Evolutionary conservation across 2,113 vertebrate genomes (phyloP).

Genomic region (Galeopterus variegatus): DNA sequence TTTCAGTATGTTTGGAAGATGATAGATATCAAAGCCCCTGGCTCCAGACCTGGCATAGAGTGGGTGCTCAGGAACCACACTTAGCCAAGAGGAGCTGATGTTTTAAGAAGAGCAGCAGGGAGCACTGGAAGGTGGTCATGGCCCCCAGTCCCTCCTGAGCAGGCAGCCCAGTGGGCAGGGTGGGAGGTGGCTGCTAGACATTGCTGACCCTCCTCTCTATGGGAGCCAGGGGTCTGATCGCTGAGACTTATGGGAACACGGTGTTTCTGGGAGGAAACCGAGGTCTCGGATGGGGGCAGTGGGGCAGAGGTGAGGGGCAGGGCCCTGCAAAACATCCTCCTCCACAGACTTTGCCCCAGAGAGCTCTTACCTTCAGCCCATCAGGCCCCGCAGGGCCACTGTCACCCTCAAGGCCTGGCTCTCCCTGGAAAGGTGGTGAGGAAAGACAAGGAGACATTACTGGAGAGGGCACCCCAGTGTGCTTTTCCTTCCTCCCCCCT

Average conservation of each 20-base stretch:
- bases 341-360: neutral
- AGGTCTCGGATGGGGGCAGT: neutral
- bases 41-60: neutral
- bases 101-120: neutral
- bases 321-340: neutral
- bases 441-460: neutral
- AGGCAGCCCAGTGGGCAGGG: neutral
- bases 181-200: accelerated
- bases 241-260: neutral
- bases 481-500: neutral
- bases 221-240: neutral
- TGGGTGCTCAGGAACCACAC: accelerated
- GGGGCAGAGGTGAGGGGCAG: neutral
- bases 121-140: no score
- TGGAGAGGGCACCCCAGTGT: accelerated
- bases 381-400: conserved; percentile 91
- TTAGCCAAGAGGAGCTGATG: neutral
- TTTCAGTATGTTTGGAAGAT: neutral
- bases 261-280: neutral
- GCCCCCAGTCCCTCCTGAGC: no score
- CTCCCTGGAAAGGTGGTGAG: conserved; percentile 90
- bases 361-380: conserved; percentile 92
- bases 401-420: conserved; percentile 95
- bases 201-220: accelerated
- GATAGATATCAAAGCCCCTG: neutral